Evolutionary conservation across 2,113 vertebrate genomes (phyloP), one percentile per base, ranked within the genome.

Genomic region (Rhinoptilus africanus): DNA sequence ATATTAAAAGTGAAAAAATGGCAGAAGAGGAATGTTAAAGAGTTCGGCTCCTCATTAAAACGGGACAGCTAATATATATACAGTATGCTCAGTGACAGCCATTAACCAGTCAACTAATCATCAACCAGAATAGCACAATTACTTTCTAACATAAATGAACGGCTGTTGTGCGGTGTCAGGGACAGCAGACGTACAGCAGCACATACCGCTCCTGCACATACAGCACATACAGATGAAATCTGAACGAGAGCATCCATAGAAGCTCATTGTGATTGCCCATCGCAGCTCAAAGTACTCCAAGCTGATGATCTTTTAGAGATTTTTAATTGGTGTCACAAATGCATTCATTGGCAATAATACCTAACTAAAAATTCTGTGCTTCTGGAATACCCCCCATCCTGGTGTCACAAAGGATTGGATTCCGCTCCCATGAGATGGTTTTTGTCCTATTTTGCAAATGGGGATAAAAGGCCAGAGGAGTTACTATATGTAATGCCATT

Each of bases 41-140:
- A 85, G 47, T 85, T 77, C 90, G 92, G 82, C 71, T 96, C 78
- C 90, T 96, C 90, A 92, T 96, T 96, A 95, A 92, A 93, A 76
- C 41, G 73, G 68, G 56, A 76, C 75, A 85, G 75, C 75, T 94
- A 90, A 77, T 50, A 63, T 80, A 88, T 47, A 73, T 79, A 63
- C 79, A 54, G 30, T 54, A 53, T 80, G 75, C 79, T 92, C 74
- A 34, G 85, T 80, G 88, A 80, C 82, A 94, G 79, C 90, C 82
- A 88, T 90, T 94, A 95, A 53, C 63, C 79, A 93, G 75, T 82
- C 81, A 85, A 69, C 88, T 96, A 92, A 85, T 83, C 82, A 83
- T 85, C 71, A 41, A 47, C 67, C 63, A 62, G 78, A 60, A 77
- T 14, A 18, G 39, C 20, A 41, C 63, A 75, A 53, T 93, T 83